Evolutionary conservation across 2,113 vertebrate species (phyloP).

Genomic region (Poecile atricapillus): DNA sequence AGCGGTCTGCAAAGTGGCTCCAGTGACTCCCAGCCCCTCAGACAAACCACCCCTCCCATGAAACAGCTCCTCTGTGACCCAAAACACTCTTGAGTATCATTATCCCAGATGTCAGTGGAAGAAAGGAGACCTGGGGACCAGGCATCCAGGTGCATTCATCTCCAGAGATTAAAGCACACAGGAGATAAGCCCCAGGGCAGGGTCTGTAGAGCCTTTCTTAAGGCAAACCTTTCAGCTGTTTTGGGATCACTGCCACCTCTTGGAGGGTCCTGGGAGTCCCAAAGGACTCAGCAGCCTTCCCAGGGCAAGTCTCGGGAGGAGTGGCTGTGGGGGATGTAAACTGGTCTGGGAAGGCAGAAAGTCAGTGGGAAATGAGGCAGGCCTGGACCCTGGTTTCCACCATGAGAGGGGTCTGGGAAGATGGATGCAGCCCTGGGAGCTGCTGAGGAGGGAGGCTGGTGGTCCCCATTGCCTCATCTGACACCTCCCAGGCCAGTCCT

Average conservation of each 20-base stretch:
- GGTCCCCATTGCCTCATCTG: accelerated
- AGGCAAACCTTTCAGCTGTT: background rate
- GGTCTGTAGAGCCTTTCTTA: background rate
- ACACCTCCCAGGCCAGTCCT: background rate
- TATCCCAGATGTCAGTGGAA: background rate
- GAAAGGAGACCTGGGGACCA: background rate
- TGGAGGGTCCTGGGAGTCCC: background rate
- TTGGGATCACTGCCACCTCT: background rate
- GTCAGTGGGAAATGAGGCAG: background rate
- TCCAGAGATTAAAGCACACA: background rate
- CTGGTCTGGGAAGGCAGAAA: background rate
- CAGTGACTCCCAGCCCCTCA: background rate
- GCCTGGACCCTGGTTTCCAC: background rate
- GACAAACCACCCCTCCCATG: background rate
- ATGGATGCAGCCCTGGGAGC: background rate
- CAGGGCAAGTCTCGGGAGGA: background rate
- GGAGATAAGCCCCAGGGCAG: background rate
- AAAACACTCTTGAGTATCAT: background rate
- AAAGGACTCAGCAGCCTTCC: background rate
- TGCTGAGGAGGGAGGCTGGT: background rate
- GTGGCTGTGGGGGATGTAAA: background rate
- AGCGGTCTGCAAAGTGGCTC: accelerated
- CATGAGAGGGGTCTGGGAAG: background rate
- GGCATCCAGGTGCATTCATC: accelerated
- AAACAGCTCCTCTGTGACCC: background rate